Evolutionary conservation across 1,140 invertebrate species (phyloP).

Genomic region (Drusus annulatus): DNA sequence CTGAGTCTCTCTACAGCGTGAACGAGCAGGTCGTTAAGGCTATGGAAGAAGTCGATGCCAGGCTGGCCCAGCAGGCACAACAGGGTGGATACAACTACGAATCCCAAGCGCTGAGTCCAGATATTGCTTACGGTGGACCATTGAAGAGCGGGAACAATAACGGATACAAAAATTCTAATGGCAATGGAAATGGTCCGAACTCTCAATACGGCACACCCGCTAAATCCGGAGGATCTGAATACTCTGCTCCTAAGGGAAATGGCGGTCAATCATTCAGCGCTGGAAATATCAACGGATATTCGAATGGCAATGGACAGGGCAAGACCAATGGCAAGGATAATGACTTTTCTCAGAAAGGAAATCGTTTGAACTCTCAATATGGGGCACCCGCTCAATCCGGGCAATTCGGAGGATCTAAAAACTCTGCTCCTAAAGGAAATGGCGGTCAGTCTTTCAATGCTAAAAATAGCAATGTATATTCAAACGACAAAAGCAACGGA

Average conservation of each 20-base stretch:
- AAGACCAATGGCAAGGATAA: constrained; percentile 41
- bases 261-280: too few relatives aligned
- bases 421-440: too few relatives aligned
- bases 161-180: constrained; percentile 42
- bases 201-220: too few relatives aligned
- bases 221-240: too few relatives aligned
- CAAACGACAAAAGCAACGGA: too few relatives aligned
- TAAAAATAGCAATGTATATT: too few relatives aligned
- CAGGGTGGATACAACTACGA: constrained; percentile 50
- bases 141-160: constrained; percentile 38
- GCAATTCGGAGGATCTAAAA: too few relatives aligned
- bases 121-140: constrained; percentile 21
- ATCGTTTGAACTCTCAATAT: too few relatives aligned
- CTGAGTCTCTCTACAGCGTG: constrained; percentile 57
- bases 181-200: background rate
- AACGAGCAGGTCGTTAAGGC: constrained; percentile 53
- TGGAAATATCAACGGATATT: background rate
- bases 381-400: too few relatives aligned
- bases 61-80: constrained; percentile 23
- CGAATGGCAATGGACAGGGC: constrained; percentile 38
- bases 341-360: background rate
- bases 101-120: constrained; percentile 28
- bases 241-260: too few relatives aligned
- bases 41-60: constrained; percentile 58
- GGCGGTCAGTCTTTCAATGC: too few relatives aligned